phyloP scores from a whole-genome alignment of 1,140 invertebrate genomes.

The Octopus sinensis region DNA sequence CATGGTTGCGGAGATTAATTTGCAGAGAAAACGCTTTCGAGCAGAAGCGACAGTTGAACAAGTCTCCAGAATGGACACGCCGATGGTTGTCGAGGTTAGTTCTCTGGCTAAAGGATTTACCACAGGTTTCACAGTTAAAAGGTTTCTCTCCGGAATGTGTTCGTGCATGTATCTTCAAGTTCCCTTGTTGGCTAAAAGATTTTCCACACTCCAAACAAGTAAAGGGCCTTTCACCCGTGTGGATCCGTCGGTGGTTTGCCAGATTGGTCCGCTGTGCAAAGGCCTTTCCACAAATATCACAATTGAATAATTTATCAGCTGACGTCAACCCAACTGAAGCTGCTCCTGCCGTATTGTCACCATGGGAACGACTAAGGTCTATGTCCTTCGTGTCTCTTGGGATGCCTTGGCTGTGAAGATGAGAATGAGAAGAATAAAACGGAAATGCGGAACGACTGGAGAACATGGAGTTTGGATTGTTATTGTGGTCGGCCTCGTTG shows the following conservation, averaged over 20 bases:
- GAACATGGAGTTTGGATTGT: slow-evolving; percentile 22
- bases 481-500: slow-evolving; percentile 64
- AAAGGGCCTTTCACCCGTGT: slow-evolving; percentile 93
- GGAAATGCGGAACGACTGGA: background rate
- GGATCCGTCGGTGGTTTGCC: slow-evolving; percentile 85
- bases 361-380: slow-evolving; percentile 22
- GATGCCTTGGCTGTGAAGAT: slow-evolving; percentile 1
- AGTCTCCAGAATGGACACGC: slow-evolving; percentile 5
- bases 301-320: slow-evolving; percentile 24
- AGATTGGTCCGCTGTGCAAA: slow-evolving; percentile 87
- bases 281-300: slow-evolving; percentile 72
- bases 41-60: slow-evolving; percentile 51
- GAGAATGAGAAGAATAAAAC: slow-evolving; percentile 31
- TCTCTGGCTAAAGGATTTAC: slow-evolving; percentile 54
- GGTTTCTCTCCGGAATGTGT: slow-evolving; percentile 57
- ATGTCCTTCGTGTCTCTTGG: slow-evolving; percentile 25
- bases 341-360: slow-evolving; percentile 13
- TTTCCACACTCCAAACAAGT: slow-evolving; percentile 33
- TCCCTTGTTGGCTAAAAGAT: slow-evolving; percentile 20
- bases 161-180: slow-evolving; percentile 26
- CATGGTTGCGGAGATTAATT: slow-evolving; percentile 58
- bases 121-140: slow-evolving; percentile 82
- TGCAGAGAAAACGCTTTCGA: slow-evolving; percentile 44
- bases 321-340: slow-evolving; percentile 9
- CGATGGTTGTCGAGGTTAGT: slow-evolving; percentile 26